Base-by-base conservation (phyloP, 2,888 invertebrate genomes). In the Synanthedon andrenaeformis region DNA sequence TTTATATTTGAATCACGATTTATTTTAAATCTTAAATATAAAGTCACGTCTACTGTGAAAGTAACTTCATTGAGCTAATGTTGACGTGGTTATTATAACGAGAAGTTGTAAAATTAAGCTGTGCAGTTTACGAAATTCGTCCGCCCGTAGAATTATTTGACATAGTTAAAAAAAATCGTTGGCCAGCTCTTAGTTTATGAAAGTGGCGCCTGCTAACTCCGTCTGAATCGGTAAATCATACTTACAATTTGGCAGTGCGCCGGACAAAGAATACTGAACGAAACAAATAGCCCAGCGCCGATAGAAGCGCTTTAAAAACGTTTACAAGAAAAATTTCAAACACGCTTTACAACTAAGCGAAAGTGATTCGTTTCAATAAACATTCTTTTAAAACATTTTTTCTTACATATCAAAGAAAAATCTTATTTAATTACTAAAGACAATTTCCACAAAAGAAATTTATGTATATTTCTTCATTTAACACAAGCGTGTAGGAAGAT, bases 201-300 rank as follows among this genome's bases (percentile, higher is more conserved):
- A 54, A 52, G 54, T 57, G 58, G 58, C 57, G 58, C 56, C 53
- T 52, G 55, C 62, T 41, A 11, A 49, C 19, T 58, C 62, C 60
- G 60, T 65, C 67, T 63, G 57, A 65, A 66, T 69, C 72, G 56
- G 68, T 83, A 81, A 79, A 84, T 83, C 82, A 82, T 76, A 78
- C 28, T 51, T 17, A 45, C 62, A 70, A 76, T 79, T 82, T 85
- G 84, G 83, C 84, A 73, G 62, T 60, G 66, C 69, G 82, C 82
- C 79, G 70, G 67, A 55, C 74, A 72, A 70, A 61, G 62, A 62
- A 54, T 61, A 63, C 53, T 52, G 49, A 13, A 50, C 54, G 54
- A 55, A 55, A 54, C 49, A 55, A 57, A 59, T 54, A 60, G 57
- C 58, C 50, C 35, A 50, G 55, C 51, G 52, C 51, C 55, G 45